Evolutionary conservation across 2,113 vertebrate genomes (phyloP), one percentile per base, ranked within the genome.

Genomic region (Oryzias javanicus): DNA sequence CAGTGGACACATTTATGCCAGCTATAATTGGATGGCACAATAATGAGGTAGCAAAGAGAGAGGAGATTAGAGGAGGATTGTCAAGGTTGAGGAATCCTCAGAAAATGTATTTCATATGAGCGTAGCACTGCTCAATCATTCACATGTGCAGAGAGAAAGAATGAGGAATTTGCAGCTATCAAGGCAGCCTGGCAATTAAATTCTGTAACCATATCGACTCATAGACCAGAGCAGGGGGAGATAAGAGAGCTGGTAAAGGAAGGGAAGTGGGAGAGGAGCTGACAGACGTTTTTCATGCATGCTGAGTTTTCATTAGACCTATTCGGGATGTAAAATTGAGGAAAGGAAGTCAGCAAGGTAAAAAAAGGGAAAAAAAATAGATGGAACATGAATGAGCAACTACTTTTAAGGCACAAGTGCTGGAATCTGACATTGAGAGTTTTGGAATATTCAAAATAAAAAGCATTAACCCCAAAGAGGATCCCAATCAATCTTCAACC

Each of bases 141-240:
- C 75, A 57, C 59, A 49, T 41, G 65, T 59, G 51, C 35, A 27
- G 48, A 54, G 59, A 78, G 62, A 66, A 42, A 48, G 51, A 70
- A n/a, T 22, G 60, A 67, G 67, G 81, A 66, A 57, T 64, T 58
- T 54, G 66, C 60, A 61, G 70, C 81, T 86, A 77, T 86, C 73
- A 78, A 73, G 68, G 68, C 70, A 79, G 60, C 58, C n/a, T 44
- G 49, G 69, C 81, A 88, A 91, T 91, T 90, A 86, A 86, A 81
- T 87, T 60, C 60, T 60, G 48, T 74, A 81, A 88, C 46, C 55
- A 80, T 78, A 82, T 71, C 56, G 61, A 76, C 63, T 58, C 76
- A 68, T 15, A 55, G 72, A 75, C 54, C 46, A 29, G 20, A 57
- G 58, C 4, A 55, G 57, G 18, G 50, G 66, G 54, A 72, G 74